Conservation (phyloP, 2,888 invertebrate species). For the Apotomis betuletana region DNA sequence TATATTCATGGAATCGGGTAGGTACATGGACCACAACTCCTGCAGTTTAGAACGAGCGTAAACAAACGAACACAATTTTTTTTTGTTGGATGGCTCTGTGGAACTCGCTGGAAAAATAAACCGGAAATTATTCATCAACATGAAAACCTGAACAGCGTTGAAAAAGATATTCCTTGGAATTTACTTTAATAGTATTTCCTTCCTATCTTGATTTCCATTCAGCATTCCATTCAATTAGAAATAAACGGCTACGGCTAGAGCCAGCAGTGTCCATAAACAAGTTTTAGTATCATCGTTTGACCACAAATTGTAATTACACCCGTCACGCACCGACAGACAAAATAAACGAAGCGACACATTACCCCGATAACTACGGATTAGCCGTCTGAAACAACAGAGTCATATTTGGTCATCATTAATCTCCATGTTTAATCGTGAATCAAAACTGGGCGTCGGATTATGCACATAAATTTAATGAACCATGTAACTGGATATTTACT, state of each 20-base stretch:
- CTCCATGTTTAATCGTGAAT: conserved; percentile 59
- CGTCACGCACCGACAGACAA: conserved; percentile 63
- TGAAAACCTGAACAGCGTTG: conserved; percentile 9
- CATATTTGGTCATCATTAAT: conserved; percentile 61
- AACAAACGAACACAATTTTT: conserved; percentile 11
- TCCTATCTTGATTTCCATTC: not conserved
- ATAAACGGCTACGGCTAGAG: not conserved
- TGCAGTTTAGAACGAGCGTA: conserved; percentile 5
- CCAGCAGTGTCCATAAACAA: conserved; percentile 13
- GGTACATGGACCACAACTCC: not conserved
- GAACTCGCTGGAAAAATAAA: conserved; percentile 7
- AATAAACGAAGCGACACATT: conserved; percentile 60
- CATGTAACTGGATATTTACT: not conserved
- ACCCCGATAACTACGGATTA: conserved; percentile 67
- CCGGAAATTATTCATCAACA: conserved; percentile 24
- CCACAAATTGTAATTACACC: conserved; percentile 63
- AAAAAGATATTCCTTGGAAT: conserved; percentile 17
- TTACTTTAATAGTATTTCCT: not conserved
- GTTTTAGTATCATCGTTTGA: conserved; percentile 48
- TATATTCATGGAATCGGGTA: not conserved
- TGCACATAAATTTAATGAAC: conserved; percentile 28
- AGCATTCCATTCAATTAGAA: not conserved
- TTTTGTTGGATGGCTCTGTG: conserved; percentile 6
- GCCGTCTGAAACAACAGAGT: conserved; percentile 62
- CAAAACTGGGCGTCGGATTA: conserved; percentile 56